phyloP scores from a whole-genome alignment of 2,888 invertebrate species.

The Cepaea hortensis region DNA sequence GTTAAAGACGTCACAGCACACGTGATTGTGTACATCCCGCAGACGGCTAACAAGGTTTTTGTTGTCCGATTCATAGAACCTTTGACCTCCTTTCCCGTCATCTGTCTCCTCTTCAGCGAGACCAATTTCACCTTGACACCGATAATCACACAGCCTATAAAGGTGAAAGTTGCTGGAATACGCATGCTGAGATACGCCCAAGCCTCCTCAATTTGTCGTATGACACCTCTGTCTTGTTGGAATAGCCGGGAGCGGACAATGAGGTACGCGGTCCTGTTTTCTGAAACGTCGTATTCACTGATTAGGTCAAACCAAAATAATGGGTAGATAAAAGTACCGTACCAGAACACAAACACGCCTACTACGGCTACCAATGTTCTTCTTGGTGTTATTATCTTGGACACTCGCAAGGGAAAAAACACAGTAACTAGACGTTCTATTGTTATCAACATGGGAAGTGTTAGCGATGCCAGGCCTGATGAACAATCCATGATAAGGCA shows the following conservation, averaged over 20 bases:
- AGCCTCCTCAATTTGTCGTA: background rate
- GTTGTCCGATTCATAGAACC: slow-evolving; percentile 14
- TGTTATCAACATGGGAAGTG: slow-evolving; percentile 34
- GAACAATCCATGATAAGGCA: slow-evolving; percentile 10
- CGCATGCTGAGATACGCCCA: background rate
- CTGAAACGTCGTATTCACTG: background rate
- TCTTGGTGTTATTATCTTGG: slow-evolving; percentile 15
- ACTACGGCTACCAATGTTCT: slow-evolving; percentile 9
- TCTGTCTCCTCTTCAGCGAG: background rate
- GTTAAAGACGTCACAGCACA: slow-evolving; percentile 5
- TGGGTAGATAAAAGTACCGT: background rate
- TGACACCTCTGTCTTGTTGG: background rate
- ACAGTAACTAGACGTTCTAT: slow-evolving; percentile 29
- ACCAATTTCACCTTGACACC: slow-evolving; percentile 10
- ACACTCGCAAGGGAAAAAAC: slow-evolving; percentile 15
- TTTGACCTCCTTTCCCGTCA: background rate
- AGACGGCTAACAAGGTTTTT: slow-evolving; percentile 29
- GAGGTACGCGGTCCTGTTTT: background rate
- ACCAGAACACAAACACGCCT: slow-evolving; percentile 14
- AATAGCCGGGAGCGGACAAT: background rate
- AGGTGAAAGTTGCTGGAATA: slow-evolving; percentile 19
- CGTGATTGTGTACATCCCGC: slow-evolving; percentile 24
- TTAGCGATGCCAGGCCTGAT: background rate
- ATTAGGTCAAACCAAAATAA: slow-evolving; percentile 6
- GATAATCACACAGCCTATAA: slow-evolving; percentile 29